Percentiles rank a stretch among this genome's conserved stretches.
Conservation (phyloP, 2,113 vertebrate species). For the Pseudonaja textilis region DNA sequence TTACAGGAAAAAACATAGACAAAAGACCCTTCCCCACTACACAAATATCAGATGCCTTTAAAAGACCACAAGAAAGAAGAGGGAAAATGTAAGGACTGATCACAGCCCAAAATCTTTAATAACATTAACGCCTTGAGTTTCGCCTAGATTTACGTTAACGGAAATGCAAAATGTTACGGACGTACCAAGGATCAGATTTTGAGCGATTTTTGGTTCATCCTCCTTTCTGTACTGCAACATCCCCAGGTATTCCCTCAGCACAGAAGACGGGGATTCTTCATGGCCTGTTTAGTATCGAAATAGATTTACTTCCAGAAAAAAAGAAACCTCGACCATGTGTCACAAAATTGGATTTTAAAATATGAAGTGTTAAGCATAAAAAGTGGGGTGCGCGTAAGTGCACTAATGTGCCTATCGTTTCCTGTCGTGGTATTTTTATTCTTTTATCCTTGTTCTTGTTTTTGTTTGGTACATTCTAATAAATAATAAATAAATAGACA, state of each 20-base stretch:
- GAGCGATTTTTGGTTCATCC: constrained; percentile 84
- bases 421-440: too few species aligned
- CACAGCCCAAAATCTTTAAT: fast-evolving
- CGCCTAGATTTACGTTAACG: neutral
- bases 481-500: too few species aligned
- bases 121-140: neutral
- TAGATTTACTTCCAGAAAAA: neutral
- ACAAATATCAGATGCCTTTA: neutral
- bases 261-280: constrained; percentile 53
- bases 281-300: constrained; percentile 67
- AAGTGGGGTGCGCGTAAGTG: neutral
- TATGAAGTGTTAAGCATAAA: too few species aligned
- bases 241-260: constrained; percentile 84
- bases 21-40: neutral
- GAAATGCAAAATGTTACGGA: neutral
- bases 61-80: neutral
- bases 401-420: too few species aligned
- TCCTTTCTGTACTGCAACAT: constrained; percentile 92
- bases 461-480: too few species aligned
- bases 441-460: too few species aligned
- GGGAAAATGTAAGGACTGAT: neutral
- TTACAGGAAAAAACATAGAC: constrained; percentile 7
- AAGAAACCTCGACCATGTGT: neutral
- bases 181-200: constrained; percentile 88
- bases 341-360: neutral